These are phyloP conservation scores for Euzophera pinguis DNA, from an alignment of 2,888 invertebrate genomes.

Conservation along the genomic window DNA sequence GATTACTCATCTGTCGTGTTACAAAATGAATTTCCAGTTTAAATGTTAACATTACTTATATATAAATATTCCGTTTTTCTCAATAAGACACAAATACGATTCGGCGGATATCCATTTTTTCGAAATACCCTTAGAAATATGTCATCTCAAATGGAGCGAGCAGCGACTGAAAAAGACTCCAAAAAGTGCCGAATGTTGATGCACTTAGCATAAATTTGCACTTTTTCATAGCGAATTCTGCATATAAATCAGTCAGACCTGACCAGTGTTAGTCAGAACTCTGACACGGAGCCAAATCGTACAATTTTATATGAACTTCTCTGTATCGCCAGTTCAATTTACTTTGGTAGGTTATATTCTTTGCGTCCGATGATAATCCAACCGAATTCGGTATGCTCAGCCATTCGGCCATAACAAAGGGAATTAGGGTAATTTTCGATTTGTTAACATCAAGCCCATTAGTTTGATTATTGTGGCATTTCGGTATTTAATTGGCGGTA, in stretches of 20 bases:
- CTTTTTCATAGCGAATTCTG: constrained; percentile 28
- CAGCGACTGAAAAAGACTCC: constrained; percentile 18
- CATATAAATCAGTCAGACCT: constrained; percentile 40
- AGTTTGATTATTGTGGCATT: not conserved
- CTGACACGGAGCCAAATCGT: constrained; percentile 6
- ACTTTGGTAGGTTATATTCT: constrained; percentile 17
- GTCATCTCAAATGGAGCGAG: not conserved
- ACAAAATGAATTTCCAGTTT: too few species aligned
- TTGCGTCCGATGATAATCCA: constrained; percentile 26
- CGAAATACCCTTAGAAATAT: not conserved
- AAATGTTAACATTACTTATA: too few species aligned
- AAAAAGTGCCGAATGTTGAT: constrained; percentile 38
- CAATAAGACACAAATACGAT: too few species aligned
- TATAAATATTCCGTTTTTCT: too few species aligned
- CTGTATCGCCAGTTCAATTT: not conserved
- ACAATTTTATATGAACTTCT: not conserved
- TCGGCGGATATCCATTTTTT: not conserved
- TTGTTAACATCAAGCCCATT: not conserved
- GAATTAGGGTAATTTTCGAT: constrained; percentile 25
- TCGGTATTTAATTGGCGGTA: not conserved
- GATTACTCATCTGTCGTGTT: too few species aligned
- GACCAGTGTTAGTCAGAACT: constrained; percentile 10
- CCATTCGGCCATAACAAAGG: constrained; percentile 20
- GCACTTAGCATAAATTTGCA: constrained; percentile 57
- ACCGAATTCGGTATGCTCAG: constrained; percentile 23